Percentiles rank a stretch among this genome's conserved stretches.
These are phyloP conservation scores for Trachemys scripta DNA, from an alignment of 2,113 vertebrate species.

Conservation along the genomic window DNA sequence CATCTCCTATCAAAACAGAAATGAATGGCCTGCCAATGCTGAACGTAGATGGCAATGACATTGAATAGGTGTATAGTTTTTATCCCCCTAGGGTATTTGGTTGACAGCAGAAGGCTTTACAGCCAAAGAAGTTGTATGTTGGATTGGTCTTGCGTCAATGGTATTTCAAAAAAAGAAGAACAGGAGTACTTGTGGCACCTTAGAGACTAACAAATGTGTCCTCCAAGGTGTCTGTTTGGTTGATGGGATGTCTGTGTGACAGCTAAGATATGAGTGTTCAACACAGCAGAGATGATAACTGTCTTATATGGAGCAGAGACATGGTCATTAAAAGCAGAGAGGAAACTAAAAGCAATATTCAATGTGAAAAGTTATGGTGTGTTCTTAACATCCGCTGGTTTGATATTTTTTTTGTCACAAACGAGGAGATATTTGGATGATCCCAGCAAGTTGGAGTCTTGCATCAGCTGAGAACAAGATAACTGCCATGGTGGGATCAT, in stretches of 20 bases:
- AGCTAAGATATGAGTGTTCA: background rate
- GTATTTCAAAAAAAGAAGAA: too few relatives aligned
- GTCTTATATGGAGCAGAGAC: background rate
- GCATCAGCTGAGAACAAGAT: background rate
- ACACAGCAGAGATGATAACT: background rate
- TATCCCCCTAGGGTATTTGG: background rate
- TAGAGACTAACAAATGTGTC: too few relatives aligned
- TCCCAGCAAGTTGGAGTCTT: background rate
- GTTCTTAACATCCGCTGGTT: background rate
- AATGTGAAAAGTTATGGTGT: background rate
- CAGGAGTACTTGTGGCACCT: too few relatives aligned
- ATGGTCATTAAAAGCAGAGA: background rate
- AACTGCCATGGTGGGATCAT: background rate
- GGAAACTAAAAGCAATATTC: background rate
- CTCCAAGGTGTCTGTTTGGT: background rate
- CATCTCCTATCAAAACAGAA: background rate
- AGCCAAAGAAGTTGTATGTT: background rate
- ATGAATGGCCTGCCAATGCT: background rate
- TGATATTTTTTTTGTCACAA: background rate
- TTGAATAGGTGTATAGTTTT: background rate
- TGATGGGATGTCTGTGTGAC: background rate
- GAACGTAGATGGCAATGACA: background rate
- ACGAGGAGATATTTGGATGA: background rate
- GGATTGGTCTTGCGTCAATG: background rate
- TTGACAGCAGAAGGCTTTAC: background rate